Evolutionary conservation across 2,888 invertebrate species (phyloP).

Genomic region (Drosophila niveifrons): DNA sequence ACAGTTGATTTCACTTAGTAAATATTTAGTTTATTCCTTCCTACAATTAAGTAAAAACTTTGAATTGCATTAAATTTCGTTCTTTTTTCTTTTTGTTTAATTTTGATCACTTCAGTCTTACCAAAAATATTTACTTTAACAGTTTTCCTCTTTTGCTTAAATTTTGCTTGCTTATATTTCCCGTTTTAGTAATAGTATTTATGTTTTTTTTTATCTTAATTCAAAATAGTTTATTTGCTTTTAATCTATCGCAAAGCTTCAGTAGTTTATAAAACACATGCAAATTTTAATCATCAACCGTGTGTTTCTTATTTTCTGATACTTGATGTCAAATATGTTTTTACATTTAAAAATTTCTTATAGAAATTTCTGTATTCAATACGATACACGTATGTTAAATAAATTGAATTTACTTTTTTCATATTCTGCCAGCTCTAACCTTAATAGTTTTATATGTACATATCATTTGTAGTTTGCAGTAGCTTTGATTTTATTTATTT

Average conservation of each 20-base stretch:
- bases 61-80: conserved; percentile 44
- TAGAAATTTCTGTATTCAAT: conserved; percentile 58
- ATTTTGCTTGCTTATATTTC: conserved; percentile 11
- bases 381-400: conserved; percentile 47
- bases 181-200: conserved; percentile 27
- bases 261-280: conserved; percentile 44
- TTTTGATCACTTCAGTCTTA: conserved; percentile 80
- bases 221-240: conserved; percentile 50
- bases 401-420: conserved; percentile 27
- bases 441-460: conserved; percentile 59
- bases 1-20: conserved; percentile 61
- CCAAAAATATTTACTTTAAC: conserved; percentile 66
- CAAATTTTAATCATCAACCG: conserved; percentile 23
- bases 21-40: conserved; percentile 28
- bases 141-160: conserved; percentile 27
- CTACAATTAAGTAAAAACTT: conserved; percentile 40
- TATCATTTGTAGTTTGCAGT: conserved; percentile 42
- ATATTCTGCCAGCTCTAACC: conserved; percentile 41
- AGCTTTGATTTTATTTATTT: conserved; percentile 41
- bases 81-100: conserved; percentile 39
- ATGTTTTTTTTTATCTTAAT: conserved; percentile 16
- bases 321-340: conserved; percentile 6
- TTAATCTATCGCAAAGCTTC: conserved; percentile 53
- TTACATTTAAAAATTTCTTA: conserved; percentile 51
- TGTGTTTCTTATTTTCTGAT: conserved; percentile 11